These are phyloP conservation scores for Tachina lurida DNA, from an alignment of 2,888 invertebrate species.

Conservation along the genomic window DNA sequence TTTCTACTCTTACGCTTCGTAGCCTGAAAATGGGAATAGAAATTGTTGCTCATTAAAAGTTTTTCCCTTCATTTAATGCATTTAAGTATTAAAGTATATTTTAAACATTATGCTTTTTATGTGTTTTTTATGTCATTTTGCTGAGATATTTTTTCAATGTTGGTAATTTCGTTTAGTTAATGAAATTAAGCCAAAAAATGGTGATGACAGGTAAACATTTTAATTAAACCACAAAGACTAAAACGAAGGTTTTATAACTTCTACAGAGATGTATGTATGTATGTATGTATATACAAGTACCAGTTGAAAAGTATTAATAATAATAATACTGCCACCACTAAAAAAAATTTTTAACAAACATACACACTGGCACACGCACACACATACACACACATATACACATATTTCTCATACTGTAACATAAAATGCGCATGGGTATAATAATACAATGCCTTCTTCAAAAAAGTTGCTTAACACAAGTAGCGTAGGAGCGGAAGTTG, in stretches of 20 bases:
- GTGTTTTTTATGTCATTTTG: not conserved
- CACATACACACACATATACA: not conserved
- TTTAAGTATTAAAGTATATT: constrained; percentile 27
- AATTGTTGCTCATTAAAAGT: constrained; percentile 58
- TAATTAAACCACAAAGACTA: constrained; percentile 20
- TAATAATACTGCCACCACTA: not conserved
- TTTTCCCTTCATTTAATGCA: constrained; percentile 33
- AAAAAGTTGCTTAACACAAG: constrained; percentile 2
- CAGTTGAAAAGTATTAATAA: constrained; percentile 7
- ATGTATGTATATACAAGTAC: not conserved
- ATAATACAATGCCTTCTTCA: not conserved
- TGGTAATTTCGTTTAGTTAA: not conserved
- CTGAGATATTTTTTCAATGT: constrained; percentile 22
- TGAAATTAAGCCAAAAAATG: constrained; percentile 21
- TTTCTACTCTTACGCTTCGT: not conserved
- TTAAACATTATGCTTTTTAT: constrained; percentile 1
- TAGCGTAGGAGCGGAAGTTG: not conserved
- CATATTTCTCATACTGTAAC: constrained; percentile 14
- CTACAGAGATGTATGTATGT: not conserved
- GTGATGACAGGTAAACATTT: constrained; percentile 11
- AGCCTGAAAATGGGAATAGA: not conserved
- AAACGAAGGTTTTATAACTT: not conserved
- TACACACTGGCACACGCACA: not conserved
- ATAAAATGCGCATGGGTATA: not conserved
- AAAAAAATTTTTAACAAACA: not conserved